phyloP scores from a whole-genome alignment of 2,113 vertebrate species.

The Aphelocoma coerulescens region DNA sequence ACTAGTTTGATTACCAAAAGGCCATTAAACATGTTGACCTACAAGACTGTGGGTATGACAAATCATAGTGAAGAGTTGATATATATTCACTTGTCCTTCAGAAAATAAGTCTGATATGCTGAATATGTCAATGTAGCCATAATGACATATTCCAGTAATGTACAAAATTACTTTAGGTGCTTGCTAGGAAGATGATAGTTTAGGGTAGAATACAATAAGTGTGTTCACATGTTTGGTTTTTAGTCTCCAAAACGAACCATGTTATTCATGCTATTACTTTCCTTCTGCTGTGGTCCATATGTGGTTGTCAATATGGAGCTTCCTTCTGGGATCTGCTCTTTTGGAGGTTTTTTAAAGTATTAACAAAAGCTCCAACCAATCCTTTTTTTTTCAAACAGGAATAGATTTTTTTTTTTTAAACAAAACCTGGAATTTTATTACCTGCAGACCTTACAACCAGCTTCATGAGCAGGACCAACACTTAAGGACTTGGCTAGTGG shows the following conservation, averaged over 20 bases:
- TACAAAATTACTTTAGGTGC: not conserved
- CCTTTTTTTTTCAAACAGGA: not conserved
- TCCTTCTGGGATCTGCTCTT: not conserved
- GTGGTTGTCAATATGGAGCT: not conserved
- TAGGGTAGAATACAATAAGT: not conserved
- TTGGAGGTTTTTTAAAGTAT: not conserved
- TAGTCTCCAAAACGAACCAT: not conserved
- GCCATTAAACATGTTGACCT: not conserved
- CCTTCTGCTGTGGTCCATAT: not conserved
- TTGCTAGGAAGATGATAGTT: not conserved
- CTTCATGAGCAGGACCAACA: not conserved
- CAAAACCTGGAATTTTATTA: not conserved
- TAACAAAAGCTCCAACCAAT: not conserved
- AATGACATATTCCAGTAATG: not conserved
- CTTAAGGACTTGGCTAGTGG: not conserved
- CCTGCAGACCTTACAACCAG: not conserved
- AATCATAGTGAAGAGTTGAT: not conserved
- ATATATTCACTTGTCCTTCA: not conserved
- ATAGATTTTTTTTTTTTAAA: not conserved
- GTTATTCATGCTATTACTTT: not conserved
- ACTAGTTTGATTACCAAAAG: not conserved
- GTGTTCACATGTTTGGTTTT: not conserved
- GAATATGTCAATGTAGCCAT: not conserved
- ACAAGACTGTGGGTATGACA: not conserved
- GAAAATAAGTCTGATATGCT: not conserved